These are phyloP conservation scores for Rhingia rostrata DNA, from an alignment of 2,888 invertebrate species.

Conservation along the genomic window DNA sequence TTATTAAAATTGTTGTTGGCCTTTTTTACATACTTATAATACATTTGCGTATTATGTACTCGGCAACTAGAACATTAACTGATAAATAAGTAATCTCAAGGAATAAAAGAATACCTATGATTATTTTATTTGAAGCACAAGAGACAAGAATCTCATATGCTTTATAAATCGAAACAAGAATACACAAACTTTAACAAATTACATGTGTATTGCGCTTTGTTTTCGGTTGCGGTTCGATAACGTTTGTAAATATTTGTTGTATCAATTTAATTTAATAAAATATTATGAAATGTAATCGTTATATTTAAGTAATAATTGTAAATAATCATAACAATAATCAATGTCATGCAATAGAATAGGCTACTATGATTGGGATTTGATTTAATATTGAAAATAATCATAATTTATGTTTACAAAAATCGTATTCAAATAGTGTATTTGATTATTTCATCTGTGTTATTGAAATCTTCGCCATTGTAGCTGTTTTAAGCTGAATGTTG, in stretches of 20 bases:
- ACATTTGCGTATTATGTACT: conserved; percentile 1
- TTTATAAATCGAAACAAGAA: conserved; percentile 6
- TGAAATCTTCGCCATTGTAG: conserved; percentile 64
- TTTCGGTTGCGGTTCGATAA: background rate
- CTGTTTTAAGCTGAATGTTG: conserved; percentile 45
- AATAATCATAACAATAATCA: conserved; percentile 50
- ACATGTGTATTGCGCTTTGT: background rate
- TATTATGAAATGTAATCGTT: background rate
- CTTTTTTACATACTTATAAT: conserved; percentile 22
- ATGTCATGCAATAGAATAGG: conserved; percentile 47
- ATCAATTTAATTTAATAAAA: conserved; percentile 7
- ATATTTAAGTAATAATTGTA: conserved; percentile 33
- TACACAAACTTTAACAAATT: conserved; percentile 9
- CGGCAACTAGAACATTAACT: conserved; percentile 50
- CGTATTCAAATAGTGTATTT: conserved; percentile 54
- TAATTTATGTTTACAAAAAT: conserved; percentile 28
- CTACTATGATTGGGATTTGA: conserved; percentile 44
- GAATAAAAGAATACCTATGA: background rate
- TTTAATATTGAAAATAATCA: conserved; percentile 44
- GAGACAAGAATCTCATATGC: background rate
- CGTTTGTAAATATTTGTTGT: conserved; percentile 35
- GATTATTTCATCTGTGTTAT: conserved; percentile 46
- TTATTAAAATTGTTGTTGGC: conserved; percentile 24
- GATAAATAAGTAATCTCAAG: background rate
- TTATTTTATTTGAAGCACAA: too few relatives aligned